phyloP scores from a whole-genome alignment of 2,888 invertebrate genomes.

The Koerneria pararmatus region DNA sequence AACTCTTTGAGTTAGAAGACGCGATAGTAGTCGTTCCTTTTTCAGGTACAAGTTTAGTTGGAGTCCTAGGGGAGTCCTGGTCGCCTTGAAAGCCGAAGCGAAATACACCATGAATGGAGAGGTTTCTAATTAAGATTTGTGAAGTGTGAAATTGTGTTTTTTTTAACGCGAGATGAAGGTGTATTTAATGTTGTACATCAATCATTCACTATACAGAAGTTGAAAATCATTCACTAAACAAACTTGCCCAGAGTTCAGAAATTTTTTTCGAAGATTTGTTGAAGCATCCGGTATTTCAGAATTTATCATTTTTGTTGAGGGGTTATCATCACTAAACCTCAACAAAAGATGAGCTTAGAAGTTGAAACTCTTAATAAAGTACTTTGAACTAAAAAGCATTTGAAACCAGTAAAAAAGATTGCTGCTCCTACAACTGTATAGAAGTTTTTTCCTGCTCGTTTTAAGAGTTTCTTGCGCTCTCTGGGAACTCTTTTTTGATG shows the following conservation, averaged over 20 bases:
- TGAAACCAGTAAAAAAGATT: too few species aligned
- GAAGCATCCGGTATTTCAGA: too few species aligned
- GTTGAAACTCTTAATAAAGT: too few species aligned
- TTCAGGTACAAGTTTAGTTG: constrained; percentile 82
- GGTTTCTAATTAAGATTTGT: constrained; percentile 63
- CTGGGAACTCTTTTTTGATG: constrained; percentile 3
- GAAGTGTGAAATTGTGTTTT: constrained; percentile 23
- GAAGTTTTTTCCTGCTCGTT: too few species aligned
- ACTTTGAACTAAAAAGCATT: too few species aligned
- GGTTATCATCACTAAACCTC: too few species aligned
- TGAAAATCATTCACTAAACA: too few species aligned
- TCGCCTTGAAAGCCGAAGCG: constrained; percentile 84
- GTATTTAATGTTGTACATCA: constrained; percentile 2
- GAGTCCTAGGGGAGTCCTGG: constrained; percentile 87
- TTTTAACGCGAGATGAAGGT: constrained; percentile 28
- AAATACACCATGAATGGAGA: constrained; percentile 79
- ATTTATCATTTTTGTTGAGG: too few species aligned
- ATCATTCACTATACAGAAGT: too few species aligned
- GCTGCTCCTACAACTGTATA: too few species aligned
- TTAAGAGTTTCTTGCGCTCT: constrained; percentile 5
- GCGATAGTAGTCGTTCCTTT: not conserved
- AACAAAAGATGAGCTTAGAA: too few species aligned
- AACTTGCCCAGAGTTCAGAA: too few species aligned
- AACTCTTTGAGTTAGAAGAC: not conserved
- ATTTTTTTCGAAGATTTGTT: not conserved